phyloP scores from a whole-genome alignment of 37 sponge, comb jelly and placozoan species.

The Haliclona indistincta region DNA sequence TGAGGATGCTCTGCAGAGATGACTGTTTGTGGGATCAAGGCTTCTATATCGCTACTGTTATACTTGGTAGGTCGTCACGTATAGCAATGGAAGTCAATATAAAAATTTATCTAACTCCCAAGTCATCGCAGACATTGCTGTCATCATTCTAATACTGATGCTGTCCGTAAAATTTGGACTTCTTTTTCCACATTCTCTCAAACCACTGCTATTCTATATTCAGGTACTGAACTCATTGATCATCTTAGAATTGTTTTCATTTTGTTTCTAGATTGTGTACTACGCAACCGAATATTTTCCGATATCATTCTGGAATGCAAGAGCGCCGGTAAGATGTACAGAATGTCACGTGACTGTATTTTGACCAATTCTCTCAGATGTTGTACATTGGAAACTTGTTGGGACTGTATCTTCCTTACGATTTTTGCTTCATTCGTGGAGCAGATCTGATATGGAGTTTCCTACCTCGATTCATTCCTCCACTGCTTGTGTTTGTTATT shows the following conservation, averaged over 20 bases:
- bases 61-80: conserved; percentile 5
- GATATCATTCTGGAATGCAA: conserved; percentile 48
- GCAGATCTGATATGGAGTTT: conserved; percentile 32
- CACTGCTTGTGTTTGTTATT: conserved; percentile 21
- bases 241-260: background rate
- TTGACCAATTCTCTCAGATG: conserved; percentile 22
- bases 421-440: conserved; percentile 49
- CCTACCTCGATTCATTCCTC: conserved; percentile 29
- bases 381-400: conserved; percentile 43
- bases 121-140: conserved; percentile 42
- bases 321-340: conserved; percentile 47
- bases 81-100: background rate
- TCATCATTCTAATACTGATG: conserved; percentile 16
- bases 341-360: background rate
- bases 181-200: conserved; percentile 46
- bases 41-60: conserved; percentile 13
- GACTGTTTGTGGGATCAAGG: background rate
- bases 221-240: conserved; percentile 16
- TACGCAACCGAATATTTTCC: conserved; percentile 52
- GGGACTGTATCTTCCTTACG: conserved; percentile 71
- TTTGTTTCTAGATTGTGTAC: conserved; percentile 20
- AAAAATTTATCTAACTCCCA: background rate
- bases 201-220: conserved; percentile 60
- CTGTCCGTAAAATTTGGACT: conserved; percentile 16
- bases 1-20: conserved; percentile 49